A percentile compares a stretch with the other conserved stretches of the same genome.
These are phyloP conservation scores for Caenorhabditis brenneri DNA, from an alignment of 1,140 invertebrate genomes.

Conservation along the genomic window DNA sequence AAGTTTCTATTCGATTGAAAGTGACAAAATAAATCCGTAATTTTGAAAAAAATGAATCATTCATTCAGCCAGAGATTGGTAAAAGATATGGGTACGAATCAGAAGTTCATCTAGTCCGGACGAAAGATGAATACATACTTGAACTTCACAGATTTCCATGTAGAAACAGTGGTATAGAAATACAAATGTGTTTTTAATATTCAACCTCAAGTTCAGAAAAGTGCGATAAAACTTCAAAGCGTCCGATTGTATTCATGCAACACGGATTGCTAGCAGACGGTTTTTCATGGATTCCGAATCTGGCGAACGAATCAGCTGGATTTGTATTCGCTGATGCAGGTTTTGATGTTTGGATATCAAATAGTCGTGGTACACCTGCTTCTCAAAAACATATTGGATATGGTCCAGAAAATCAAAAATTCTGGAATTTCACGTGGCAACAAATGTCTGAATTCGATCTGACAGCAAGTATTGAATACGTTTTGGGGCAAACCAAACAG, in stretches of 20 bases:
- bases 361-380: conserved; percentile 77
- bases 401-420: conserved; percentile 61
- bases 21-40: too few species aligned
- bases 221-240: conserved; percentile 30
- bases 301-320: conserved; percentile 68
- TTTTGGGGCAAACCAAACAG: conserved; percentile 73
- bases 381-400: conserved; percentile 74
- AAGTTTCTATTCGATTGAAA: background rate
- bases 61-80: conserved; percentile 59
- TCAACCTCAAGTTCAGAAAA: background rate
- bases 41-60: background rate
- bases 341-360: conserved; percentile 81
- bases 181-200: background rate
- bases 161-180: conserved; percentile 72
- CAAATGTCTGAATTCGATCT: conserved; percentile 80
- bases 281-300: conserved; percentile 79
- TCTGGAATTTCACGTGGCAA: conserved; percentile 74
- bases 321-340: conserved; percentile 75
- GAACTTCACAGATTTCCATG: conserved; percentile 78
- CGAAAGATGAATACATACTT: conserved; percentile 80
- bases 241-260: conserved; percentile 74
- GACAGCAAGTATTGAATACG: conserved; percentile 78
- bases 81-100: conserved; percentile 75
- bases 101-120: conserved; percentile 77
- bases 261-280: conserved; percentile 82